Percentiles rank a stretch among this genome's conserved stretches.
Evolutionary conservation across 2,888 invertebrate genomes (phyloP).

Genomic region (Oegoconia quadripuncta): DNA sequence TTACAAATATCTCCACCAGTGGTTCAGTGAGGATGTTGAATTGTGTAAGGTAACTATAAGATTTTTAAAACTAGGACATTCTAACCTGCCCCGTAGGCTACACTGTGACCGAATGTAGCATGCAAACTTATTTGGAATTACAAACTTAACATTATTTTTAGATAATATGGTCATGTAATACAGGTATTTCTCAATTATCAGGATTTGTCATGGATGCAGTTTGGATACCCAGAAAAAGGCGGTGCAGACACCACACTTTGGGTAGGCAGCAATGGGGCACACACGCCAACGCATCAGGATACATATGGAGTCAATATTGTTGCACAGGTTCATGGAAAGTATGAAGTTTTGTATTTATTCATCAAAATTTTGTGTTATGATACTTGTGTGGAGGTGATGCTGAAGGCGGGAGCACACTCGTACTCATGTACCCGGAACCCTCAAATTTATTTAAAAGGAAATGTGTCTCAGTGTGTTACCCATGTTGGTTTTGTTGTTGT

Average conservation of each 20-base stretch:
- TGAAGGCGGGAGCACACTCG: not conserved
- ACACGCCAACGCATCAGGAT: slow-evolving; percentile 96
- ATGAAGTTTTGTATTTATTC: slow-evolving; percentile 20
- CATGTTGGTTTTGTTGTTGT: too few relatives aligned
- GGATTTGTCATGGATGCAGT: slow-evolving; percentile 79
- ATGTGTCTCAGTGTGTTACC: too few relatives aligned
- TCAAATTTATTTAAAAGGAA: too few relatives aligned
- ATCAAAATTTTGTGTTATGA: too few relatives aligned
- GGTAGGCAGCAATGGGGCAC: slow-evolving; percentile 92
- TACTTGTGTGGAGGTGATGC: too few relatives aligned
- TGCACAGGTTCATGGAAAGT: slow-evolving; percentile 93
- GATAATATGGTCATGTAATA: too few relatives aligned
- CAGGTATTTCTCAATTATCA: too few relatives aligned
- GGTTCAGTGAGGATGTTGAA: slow-evolving; percentile 79
- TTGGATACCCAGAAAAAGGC: slow-evolving; percentile 85
- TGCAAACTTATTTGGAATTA: too few relatives aligned
- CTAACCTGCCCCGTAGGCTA: too few relatives aligned
- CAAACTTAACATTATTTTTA: not conserved
- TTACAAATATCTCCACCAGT: slow-evolving; percentile 88
- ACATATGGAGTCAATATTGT: slow-evolving; percentile 97
- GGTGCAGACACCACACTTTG: slow-evolving; percentile 89
- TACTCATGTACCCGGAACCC: too few relatives aligned
- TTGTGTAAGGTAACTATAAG: slow-evolving; percentile 72
- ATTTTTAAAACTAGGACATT: too few relatives aligned
- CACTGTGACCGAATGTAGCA: too few relatives aligned